Evolutionary conservation across 2,113 vertebrate species (phyloP).

Genomic region (Todiramphus chloris): DNA sequence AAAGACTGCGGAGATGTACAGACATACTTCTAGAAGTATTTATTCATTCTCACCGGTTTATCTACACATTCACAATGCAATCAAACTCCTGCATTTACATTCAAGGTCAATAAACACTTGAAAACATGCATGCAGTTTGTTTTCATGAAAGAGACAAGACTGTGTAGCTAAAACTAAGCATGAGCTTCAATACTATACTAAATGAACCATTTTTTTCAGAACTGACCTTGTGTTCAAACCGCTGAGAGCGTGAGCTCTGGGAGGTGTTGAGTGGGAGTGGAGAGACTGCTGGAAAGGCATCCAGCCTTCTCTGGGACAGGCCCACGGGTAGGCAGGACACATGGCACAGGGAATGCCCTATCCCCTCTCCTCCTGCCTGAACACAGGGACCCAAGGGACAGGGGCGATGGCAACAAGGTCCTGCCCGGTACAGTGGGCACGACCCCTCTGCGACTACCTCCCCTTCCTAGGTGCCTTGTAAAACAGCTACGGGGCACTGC

Average conservation of each 20-base stretch:
- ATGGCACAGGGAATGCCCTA: too few species aligned
- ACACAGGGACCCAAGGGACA: not conserved
- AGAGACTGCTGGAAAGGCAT: not conserved
- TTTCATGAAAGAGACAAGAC: not conserved
- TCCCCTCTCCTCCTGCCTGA: not conserved
- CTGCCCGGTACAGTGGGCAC: too few species aligned
- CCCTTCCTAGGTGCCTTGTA: not conserved
- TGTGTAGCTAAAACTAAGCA: not conserved
- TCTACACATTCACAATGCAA: not conserved
- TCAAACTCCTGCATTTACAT: not conserved
- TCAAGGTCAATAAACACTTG: slow-evolving; percentile 11
- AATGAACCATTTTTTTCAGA: not conserved
- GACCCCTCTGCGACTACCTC: not conserved
- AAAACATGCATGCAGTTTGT: not conserved
- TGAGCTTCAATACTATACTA: not conserved
- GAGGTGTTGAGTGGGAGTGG: not conserved
- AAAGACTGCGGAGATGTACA: not conserved
- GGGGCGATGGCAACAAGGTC: too few species aligned
- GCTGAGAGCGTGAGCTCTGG: too few species aligned
- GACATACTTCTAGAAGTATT: not conserved
- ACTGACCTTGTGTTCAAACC: not conserved
- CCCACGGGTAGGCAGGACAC: not conserved
- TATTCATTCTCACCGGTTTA: not conserved
- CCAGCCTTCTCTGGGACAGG: not conserved
- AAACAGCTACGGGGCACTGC: not conserved